Evolutionary conservation across 2,888 invertebrate species (phyloP), one percentile per base, ranked within the genome.

Genomic region (Dysmachus trigonus): DNA sequence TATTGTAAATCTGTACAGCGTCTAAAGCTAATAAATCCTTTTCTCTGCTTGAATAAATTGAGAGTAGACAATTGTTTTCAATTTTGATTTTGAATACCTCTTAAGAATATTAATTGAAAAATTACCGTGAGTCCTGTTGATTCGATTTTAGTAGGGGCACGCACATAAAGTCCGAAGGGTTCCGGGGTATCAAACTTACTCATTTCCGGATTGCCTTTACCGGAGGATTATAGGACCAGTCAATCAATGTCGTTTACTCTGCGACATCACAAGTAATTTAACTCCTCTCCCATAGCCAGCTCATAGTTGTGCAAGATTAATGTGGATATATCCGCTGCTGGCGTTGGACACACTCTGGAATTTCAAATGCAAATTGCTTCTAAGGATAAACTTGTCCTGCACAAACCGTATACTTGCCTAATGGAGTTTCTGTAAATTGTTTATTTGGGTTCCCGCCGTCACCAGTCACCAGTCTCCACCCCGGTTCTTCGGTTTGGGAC

Each of bases 361-460:
- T 79, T 79, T 51, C 79, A 79, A 79, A 79, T 79, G 41, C 79
- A 79, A 79, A 79, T 79, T 79, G 47, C 15, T 51, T 79, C 27
- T 30, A 22, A 30, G 79, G 31, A 79, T 79, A 22, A 47, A 47
- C 35, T 79, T 38, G 51, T 47, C 79, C 47, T 51, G 47, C 79
- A 79, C 51, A 47, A 51, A 79, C 22, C 79, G 22, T 15, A n/a
- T n/a, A 47, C 27, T 79, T 27, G 15, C 79, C 51, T 38, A 79
- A 79, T 79, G 79, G 47, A 47, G 30, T 47, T 30, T 27, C 47
- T 51, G 79, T 51, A 51, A 79, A 79, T 79, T 79, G 79, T 79
- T 79, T 79, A 79, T 79, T 51, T 27, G 79, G 30, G 27, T 38
- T 31, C 27, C 30, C 51, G 27, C 31, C 47, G 30, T 62, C 62